Percentiles rank a stretch among this genome's conserved stretches.
phyloP scores from a whole-genome alignment of 2,888 invertebrate genomes.

The Pharmacophagus antenor region DNA sequence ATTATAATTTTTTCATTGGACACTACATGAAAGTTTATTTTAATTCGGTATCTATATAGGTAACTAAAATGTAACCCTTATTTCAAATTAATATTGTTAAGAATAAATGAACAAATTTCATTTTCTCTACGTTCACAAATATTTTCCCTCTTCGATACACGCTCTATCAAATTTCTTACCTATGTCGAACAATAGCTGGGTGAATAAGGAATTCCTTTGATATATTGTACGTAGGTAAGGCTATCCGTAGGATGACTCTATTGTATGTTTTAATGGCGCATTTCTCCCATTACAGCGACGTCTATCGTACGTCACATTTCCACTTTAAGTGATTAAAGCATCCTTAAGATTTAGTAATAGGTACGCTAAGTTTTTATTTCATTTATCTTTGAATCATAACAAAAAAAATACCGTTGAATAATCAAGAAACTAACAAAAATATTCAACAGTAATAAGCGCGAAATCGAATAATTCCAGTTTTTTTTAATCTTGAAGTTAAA shows the following conservation, averaged over 20 bases:
- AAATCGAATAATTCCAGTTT: too few relatives aligned
- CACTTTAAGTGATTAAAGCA: background rate
- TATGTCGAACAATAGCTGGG: conserved; percentile 16
- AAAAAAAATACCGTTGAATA: too few relatives aligned
- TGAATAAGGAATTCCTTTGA: conserved; percentile 29
- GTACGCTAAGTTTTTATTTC: too few relatives aligned
- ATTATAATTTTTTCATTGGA: too few relatives aligned
- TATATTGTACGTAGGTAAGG: conserved; percentile 22
- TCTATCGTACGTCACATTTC: conserved; percentile 11
- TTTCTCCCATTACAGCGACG: conserved; percentile 24
- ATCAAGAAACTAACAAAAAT: too few relatives aligned
- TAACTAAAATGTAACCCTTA: too few relatives aligned
- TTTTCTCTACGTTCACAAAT: background rate
- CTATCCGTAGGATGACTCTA: conserved; percentile 28
- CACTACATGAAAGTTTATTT: too few relatives aligned
- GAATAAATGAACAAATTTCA: background rate
- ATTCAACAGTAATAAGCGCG: too few relatives aligned
- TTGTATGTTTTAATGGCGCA: conserved; percentile 29
- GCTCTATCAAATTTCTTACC: conserved; percentile 15
- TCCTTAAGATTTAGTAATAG: background rate
- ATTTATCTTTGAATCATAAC: too few relatives aligned
- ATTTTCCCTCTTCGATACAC: conserved; percentile 10
- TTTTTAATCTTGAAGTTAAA: too few relatives aligned
- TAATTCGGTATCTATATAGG: too few relatives aligned
- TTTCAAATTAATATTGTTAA: too few relatives aligned